A percentile compares a stretch with the other conserved stretches of the same genome.
Evolutionary conservation across 2,888 invertebrate genomes (phyloP).

Genomic region (Netelia fuscicornis): DNA sequence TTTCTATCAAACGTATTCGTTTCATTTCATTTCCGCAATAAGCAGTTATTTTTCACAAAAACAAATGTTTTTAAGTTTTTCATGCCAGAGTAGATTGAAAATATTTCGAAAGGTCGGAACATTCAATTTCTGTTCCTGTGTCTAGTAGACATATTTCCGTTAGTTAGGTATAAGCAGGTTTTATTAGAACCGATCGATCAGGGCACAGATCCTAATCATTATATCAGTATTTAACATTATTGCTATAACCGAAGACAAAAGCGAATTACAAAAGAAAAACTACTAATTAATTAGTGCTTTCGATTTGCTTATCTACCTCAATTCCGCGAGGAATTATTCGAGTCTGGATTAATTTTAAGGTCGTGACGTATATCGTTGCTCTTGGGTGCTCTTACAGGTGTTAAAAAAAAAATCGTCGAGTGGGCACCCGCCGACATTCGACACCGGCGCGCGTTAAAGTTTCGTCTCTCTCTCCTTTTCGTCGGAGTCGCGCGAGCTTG

Average conservation of each 20-base stretch:
- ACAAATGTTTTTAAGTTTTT: too few relatives aligned
- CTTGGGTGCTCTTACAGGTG: constrained; percentile 70
- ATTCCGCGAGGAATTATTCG: not conserved
- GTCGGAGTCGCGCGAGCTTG: constrained; percentile 43
- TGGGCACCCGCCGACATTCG: constrained; percentile 67
- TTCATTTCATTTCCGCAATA: too few relatives aligned
- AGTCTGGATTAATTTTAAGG: not conserved
- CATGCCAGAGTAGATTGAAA: too few relatives aligned
- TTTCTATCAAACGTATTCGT: too few relatives aligned
- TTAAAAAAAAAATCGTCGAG: constrained; percentile 68
- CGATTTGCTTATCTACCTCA: constrained; percentile 3
- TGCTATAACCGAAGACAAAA: too few relatives aligned
- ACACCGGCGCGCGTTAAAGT: constrained; percentile 64
- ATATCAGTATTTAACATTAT: too few relatives aligned
- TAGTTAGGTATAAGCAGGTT: too few relatives aligned
- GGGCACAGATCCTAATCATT: not conserved
- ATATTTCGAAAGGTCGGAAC: too few relatives aligned
- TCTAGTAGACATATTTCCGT: too few relatives aligned
- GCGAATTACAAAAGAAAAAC: not conserved
- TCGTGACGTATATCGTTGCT: constrained; percentile 68
- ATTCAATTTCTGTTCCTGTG: too few relatives aligned
- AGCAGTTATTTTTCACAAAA: too few relatives aligned
- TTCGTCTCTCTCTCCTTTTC: not conserved
- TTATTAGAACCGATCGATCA: too few relatives aligned
- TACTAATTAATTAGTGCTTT: not conserved